Percentiles rank a stretch among this genome's conserved stretches.
These are phyloP conservation scores for Sesamia nonagrioides DNA, from an alignment of 1,140 invertebrate species.

Conservation along the genomic window DNA sequence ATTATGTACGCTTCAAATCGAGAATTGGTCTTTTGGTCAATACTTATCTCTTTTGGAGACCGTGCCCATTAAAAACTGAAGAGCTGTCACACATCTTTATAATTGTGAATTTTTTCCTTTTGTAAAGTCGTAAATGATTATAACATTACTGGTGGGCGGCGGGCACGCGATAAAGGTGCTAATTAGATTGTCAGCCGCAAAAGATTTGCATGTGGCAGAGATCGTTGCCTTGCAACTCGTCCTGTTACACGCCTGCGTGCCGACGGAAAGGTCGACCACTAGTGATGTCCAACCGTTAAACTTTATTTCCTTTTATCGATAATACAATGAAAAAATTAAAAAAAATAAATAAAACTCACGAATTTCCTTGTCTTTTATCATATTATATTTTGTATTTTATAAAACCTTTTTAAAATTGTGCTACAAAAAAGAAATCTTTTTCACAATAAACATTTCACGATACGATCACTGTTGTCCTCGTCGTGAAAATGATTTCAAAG, in stretches of 20 bases:
- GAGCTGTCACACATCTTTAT: not conserved
- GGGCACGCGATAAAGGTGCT: conserved; percentile 56
- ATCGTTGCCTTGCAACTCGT: conserved; percentile 46
- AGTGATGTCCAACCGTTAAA: conserved; percentile 32
- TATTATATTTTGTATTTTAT: not conserved
- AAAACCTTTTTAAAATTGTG: not conserved
- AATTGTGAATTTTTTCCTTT: conserved; percentile 11
- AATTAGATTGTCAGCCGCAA: conserved; percentile 60
- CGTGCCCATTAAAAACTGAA: not conserved
- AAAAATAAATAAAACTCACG: conserved; percentile 6
- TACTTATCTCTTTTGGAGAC: no score
- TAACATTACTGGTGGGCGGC: conserved; percentile 33
- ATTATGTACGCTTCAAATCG: no score
- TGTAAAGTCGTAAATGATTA: conserved; percentile 40
- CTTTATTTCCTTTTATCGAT: conserved; percentile 45
- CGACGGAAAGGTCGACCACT: conserved; percentile 45
- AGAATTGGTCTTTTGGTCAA: no score
- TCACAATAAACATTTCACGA: not conserved
- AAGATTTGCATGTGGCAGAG: conserved; percentile 54
- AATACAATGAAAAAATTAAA: not conserved
- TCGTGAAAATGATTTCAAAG: not conserved
- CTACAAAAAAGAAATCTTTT: not conserved
- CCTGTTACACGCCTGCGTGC: conserved; percentile 28
- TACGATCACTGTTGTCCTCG: conserved; percentile 8
- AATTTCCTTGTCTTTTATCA: not conserved